Evolutionary conservation across 2,888 invertebrate genomes (phyloP).

Genomic region (Eustalomyia histrio): DNA sequence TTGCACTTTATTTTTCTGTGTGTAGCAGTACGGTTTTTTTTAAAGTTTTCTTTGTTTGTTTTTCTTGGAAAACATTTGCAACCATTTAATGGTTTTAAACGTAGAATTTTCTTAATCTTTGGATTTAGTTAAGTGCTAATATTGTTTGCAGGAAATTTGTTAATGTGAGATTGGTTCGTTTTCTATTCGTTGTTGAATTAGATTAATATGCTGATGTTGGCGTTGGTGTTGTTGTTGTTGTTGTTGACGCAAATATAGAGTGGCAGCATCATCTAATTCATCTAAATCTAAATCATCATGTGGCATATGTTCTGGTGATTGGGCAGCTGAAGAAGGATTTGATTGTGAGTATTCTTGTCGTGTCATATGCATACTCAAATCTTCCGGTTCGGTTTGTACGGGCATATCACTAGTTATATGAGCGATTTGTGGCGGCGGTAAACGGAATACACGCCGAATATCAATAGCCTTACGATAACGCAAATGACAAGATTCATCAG

Average conservation of each 20-base stretch:
- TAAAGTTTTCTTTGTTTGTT: conserved; percentile 35
- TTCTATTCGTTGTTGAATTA: conserved; percentile 56
- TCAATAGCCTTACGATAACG: conserved; percentile 80
- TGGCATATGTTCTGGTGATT: conserved; percentile 61
- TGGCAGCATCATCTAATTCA: conserved; percentile 81
- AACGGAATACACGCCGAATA: conserved; percentile 81
- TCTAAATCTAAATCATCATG: conserved; percentile 81
- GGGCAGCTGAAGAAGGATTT: conserved; percentile 69
- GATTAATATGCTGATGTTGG: conserved; percentile 42
- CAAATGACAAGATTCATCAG: conserved; percentile 68
- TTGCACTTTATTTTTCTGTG: too few species aligned
- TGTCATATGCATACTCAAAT: conserved; percentile 86
- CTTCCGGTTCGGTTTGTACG: conserved; percentile 95
- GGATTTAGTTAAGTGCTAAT: conserved; percentile 46
- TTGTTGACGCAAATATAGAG: conserved; percentile 80
- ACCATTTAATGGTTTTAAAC: conserved; percentile 55
- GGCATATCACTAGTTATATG: conserved; percentile 81
- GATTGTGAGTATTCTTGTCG: conserved; percentile 65
- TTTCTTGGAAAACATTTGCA: conserved; percentile 11
- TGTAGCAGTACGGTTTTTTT: conserved; percentile 38
- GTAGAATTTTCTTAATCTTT: conserved; percentile 61
- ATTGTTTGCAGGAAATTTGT: neutral
- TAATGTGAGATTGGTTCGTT: conserved; percentile 35
- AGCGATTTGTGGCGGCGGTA: conserved; percentile 79
- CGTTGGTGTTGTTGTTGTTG: conserved; percentile 74